Evolutionary conservation across 2,888 invertebrate genomes (phyloP).

Genomic region (Himalopsyche kuldschensis): DNA sequence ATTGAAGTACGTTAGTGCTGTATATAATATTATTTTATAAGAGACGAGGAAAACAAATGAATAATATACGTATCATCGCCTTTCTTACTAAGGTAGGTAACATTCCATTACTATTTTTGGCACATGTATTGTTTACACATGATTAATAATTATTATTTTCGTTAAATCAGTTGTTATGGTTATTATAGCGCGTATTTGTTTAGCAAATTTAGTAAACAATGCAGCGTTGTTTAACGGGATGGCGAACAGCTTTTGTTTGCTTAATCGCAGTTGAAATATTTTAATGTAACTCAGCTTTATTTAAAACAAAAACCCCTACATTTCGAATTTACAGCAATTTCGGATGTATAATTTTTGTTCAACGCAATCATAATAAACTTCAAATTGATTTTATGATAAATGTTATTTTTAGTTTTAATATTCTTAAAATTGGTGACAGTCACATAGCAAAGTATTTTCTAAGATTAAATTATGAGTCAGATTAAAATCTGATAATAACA

Average conservation of each 20-base stretch:
- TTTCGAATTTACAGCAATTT: too few relatives aligned
- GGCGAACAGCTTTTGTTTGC: background rate
- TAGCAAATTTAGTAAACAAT: background rate
- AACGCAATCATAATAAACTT: too few relatives aligned
- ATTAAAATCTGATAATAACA: too few relatives aligned
- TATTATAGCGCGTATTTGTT: background rate
- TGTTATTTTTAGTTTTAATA: too few relatives aligned
- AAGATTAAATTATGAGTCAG: too few relatives aligned
- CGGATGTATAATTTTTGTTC: too few relatives aligned
- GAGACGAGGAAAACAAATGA: background rate
- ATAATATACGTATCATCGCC: background rate
- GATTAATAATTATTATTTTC: background rate
- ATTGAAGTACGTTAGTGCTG: background rate
- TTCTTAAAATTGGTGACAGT: too few relatives aligned
- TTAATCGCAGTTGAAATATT: background rate
- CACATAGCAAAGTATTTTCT: too few relatives aligned
- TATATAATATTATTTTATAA: background rate
- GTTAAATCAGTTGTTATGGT: background rate
- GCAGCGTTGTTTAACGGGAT: background rate
- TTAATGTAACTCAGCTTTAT: background rate
- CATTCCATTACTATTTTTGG: background rate
- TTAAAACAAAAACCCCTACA: too few relatives aligned
- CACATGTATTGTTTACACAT: background rate
- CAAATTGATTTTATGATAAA: too few relatives aligned
- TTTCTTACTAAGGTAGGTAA: background rate